These are phyloP conservation scores for Pteria penguin DNA, from an alignment of 2,888 invertebrate genomes.

Conservation along the genomic window DNA sequence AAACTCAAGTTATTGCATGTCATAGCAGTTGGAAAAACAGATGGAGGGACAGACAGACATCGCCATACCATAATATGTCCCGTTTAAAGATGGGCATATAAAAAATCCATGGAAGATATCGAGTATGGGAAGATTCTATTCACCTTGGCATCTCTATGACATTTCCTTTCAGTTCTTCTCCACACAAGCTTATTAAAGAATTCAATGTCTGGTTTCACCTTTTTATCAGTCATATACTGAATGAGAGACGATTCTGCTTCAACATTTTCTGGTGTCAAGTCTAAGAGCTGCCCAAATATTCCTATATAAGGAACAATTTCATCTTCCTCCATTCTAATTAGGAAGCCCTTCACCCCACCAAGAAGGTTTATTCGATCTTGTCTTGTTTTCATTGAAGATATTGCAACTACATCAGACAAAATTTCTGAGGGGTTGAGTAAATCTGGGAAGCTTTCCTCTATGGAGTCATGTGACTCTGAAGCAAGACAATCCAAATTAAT, in stretches of 20 bases:
- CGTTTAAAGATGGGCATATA: too few species aligned
- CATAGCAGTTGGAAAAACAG: too few species aligned
- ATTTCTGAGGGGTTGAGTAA: neutral
- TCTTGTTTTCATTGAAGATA: constrained; percentile 3
- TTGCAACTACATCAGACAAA: neutral
- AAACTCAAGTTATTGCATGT: too few species aligned
- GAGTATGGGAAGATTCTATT: too few species aligned
- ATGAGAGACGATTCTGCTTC: neutral
- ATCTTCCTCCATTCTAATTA: constrained; percentile 87
- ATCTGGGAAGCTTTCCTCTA: neutral
- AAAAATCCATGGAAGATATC: too few species aligned
- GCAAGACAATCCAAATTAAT: neutral
- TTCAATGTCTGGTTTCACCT: neutral
- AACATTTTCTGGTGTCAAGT: neutral
- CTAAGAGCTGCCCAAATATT: constrained; percentile 86
- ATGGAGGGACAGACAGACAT: too few species aligned
- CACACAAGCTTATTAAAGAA: neutral
- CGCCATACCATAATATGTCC: too few species aligned
- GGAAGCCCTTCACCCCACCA: constrained; percentile 88
- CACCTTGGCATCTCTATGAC: neutral
- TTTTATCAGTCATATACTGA: neutral
- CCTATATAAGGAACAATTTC: constrained; percentile 88
- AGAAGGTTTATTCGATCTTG: constrained; percentile 81
- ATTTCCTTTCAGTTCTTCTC: neutral
- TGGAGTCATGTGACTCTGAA: neutral